Base-by-base conservation (phyloP, 2,888 invertebrate species). In the Melipona beecheii region DNA sequence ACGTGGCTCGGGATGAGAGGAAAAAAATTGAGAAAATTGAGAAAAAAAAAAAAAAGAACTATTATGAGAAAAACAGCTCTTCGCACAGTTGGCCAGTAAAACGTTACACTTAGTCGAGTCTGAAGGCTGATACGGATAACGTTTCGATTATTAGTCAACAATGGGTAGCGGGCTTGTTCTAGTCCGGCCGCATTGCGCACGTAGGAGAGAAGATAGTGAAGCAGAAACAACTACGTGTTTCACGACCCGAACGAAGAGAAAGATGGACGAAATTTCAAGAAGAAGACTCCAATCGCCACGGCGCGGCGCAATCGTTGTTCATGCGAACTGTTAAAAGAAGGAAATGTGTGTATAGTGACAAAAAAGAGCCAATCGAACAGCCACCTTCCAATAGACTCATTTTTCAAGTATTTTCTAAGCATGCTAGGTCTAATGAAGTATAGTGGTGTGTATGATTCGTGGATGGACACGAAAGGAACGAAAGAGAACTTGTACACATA, bases 391-490 rank as follows among this genome's bases (percentile, higher is more conserved):
- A 92, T 92, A 92, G 91, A 93, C 92, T 93, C 91, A 76, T 94
- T 93, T 94, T 93, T 91, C 91, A 93, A 92, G 91, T 92, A 93
- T 94, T 94, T 94, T 94, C 92, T 93, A 94, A 94, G 93, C 91
- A 92, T 92, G 92, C 90, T 93, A 93, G 92, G 89, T 92, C 90
- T 92, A 92, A 91, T 86, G 85, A 89, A 89, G 83, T 36, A 69
- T 88, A 90, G 90, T 90, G 91, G 89, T 90, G 90, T 91, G 91
- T 87, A 86, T 90, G 89, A 88, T 84, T 87, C 85, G 85, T 83
- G 84, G 78, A 72, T 31, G 69, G 62, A 65, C 69, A 77, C 58
- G 75, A 68, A 49, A 24, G 21, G 52, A 80, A 68, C 68, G 73
- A 70, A 62, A 56, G 52, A 58, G 64, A 73, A 72, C 64, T 62